Base-by-base conservation (phyloP, 2,113 vertebrate species). In the Mobula birostris region DNA sequence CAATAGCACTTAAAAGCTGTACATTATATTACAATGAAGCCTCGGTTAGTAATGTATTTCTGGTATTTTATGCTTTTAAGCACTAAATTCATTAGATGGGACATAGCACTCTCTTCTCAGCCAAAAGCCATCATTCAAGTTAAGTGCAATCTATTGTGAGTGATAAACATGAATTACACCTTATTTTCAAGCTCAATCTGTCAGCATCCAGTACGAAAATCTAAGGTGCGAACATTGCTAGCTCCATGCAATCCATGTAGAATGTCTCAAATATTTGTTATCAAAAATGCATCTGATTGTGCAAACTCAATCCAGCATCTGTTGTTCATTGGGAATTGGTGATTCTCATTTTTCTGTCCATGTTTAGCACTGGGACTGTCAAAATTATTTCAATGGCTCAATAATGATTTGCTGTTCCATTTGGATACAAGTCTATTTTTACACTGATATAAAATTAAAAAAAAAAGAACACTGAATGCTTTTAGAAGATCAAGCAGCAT, bases 101-200 rank as follows among this genome's bases (percentile, higher is more conserved):
- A 93, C 32, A 93, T 72, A 93, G 36, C 90, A 93, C 24, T n/a
- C 72, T 72, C 21, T 36, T 93, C 68, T 40, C 32, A 48, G 90
- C 90, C 90, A 93, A 93, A 93, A 72, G 21, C 6, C 36, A 48
- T 93, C 90, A 93, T 92, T 92, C 36, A 68, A 40, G 88, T 70
- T 92, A 92, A 70, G 63, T 70, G 88, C 61, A 91, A 93, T 93
- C 90, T 74, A 93, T 93, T 93, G 70, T 93, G 91, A 93, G 91
- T 93, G 91, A 93, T 74, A 93, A 93, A 76, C 70, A 93, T 74
- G 70, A 70, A 48, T 74, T 93, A 17, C 91, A 93, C 91, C 21
- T 93, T 74, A 93, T 93, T 93, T 93, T 72, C 91, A 93, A 93
- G 70, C 68, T 76, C 91, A 93, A 93, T 93, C 91, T 93, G 91